Evolutionary conservation across 2,888 invertebrate genomes (phyloP).

Genomic region (Rhagium mordax): DNA sequence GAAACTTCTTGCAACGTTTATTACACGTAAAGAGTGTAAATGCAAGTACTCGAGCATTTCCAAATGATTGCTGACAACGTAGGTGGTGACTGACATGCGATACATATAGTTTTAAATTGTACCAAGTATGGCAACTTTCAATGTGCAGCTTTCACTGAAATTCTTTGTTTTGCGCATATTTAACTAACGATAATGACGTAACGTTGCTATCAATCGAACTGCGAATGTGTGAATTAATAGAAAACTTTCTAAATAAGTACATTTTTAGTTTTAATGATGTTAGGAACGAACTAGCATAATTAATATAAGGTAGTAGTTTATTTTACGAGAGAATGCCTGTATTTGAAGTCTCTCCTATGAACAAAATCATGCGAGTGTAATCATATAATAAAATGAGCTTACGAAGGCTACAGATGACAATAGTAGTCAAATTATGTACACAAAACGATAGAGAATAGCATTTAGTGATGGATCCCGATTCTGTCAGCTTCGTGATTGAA

Average conservation of each 20-base stretch:
- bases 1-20: not conserved
- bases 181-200: conserved; percentile 13
- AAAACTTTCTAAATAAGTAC: not conserved
- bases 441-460: no score
- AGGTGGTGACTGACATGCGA: conserved; percentile 23
- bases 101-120: conserved; percentile 2
- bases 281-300: not conserved
- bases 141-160: conserved; percentile 24
- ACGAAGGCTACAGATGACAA: no score
- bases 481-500: no score
- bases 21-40: conserved; percentile 4
- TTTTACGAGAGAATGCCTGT: not conserved
- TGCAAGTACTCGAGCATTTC: not conserved
- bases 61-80: conserved; percentile 2
- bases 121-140: conserved; percentile 13
- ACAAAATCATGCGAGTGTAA: no score
- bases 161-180: conserved; percentile 16
- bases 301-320: not conserved
- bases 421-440: no score
- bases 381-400: no score
- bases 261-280: not conserved
- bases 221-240: conserved; percentile 5
- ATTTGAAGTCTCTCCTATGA: no score
- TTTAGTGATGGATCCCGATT: no score
- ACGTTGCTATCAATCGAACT: conserved; percentile 2